Base-by-base conservation (phyloP, 1,140 invertebrate species). In the Anagrus nilaparvatae region DNA sequence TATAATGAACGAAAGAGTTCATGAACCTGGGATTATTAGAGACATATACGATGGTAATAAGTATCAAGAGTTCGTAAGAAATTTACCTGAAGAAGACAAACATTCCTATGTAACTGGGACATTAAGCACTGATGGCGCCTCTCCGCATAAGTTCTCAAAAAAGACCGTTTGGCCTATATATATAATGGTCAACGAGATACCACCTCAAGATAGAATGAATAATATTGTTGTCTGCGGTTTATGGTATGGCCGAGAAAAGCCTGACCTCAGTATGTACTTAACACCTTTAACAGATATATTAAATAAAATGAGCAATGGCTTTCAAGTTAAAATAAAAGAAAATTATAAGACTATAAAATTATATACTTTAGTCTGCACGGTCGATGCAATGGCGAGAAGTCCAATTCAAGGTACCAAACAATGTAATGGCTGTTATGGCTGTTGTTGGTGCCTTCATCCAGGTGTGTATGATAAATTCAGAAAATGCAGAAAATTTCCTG, bases 161-260 rank as follows among this genome's bases (percentile, higher is more conserved):
- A 7, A 8, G 4, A 18, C 32, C 4, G 32, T 34, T 4, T 34
- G 32, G 32, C 32, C 32, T 7, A 18, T 34, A 7, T 34, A 34
- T 34, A 8, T 40, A n/a, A 29, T 30, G 28, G 5, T 40, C n/a
- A 40, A 30, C 20, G 37, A 40, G 13, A 16, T 40, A 13, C 28
- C 37, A 12, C 12, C 9, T 21, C 16, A 30, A 20, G 17, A 10
- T 30, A 2, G 28, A 6, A 12, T 30, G 14, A 34, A 19, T 7
- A 18, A 5, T 6, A 16, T 19, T 5, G n/a, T 34, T 19, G 7
- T 7, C 10, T 34, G 32, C 20, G 32, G 32, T 17, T 34, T 34
- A n/a, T 34, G 18, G 16, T 34, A 18, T n/a, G 19, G 19, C 20
- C 6, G 13, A 34, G 19, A 34, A 19, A 34, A 34, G 19, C 32